Evolutionary conservation across 1,140 invertebrate genomes (phyloP).

Genomic region (Agraylea sexmaculata): DNA sequence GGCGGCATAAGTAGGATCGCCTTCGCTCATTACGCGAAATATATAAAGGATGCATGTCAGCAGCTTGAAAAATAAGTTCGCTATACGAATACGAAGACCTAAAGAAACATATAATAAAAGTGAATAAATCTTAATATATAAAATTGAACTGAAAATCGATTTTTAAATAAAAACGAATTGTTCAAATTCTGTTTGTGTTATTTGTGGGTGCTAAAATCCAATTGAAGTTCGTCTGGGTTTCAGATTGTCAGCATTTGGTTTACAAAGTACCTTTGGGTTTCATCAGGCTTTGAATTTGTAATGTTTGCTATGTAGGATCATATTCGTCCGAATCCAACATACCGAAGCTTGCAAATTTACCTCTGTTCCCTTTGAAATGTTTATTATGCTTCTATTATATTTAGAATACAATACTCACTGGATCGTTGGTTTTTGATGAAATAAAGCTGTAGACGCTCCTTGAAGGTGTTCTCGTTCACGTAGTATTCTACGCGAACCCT

Average conservation of each 20-base stretch:
- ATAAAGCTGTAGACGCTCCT: slow-evolving; percentile 94
- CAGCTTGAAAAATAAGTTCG: slow-evolving; percentile 93
- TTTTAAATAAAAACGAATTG: not conserved
- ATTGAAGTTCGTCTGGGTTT: no score
- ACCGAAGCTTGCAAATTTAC: no score
- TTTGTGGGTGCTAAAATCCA: no score
- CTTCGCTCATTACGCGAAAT: slow-evolving; percentile 80
- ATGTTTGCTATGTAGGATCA: no score
- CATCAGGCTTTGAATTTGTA: no score
- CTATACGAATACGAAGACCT: slow-evolving; percentile 95
- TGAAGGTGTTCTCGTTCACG: slow-evolving; percentile 97
- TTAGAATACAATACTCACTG: slow-evolving; percentile 67
- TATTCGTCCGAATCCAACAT: no score
- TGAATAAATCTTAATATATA: slow-evolving; percentile 6
- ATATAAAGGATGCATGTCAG: slow-evolving; percentile 93
- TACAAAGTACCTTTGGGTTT: no score
- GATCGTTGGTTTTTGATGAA: slow-evolving; percentile 99
- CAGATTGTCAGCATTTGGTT: no score
- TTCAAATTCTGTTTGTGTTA: not conserved
- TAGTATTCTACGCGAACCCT: slow-evolving; percentile 98
- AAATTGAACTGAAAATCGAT: no score
- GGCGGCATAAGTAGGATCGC: slow-evolving; percentile 69
- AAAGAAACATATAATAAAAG: slow-evolving; percentile 37
- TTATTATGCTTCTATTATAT: no score
- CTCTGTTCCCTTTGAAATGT: no score